Evolutionary conservation across 2,888 invertebrate genomes (phyloP).

Genomic region (Leptinotarsa juncta): DNA sequence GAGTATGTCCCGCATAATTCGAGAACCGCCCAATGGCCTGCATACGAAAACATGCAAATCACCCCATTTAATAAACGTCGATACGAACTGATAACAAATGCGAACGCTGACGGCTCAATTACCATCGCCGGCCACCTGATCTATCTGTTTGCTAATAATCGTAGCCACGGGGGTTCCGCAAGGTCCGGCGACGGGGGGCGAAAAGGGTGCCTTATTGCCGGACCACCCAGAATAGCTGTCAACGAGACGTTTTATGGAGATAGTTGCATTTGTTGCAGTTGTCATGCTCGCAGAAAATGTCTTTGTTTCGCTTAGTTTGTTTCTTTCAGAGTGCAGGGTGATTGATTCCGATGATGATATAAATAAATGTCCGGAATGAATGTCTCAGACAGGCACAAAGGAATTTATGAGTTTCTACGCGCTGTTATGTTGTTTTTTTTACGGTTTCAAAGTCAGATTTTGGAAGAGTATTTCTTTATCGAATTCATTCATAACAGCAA

Average conservation of each 20-base stretch:
- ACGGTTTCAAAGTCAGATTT: not conserved
- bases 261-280: slow-evolving; percentile 44
- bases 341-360: slow-evolving; percentile 10
- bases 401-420: not conserved
- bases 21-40: not conserved
- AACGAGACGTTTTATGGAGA: slow-evolving; percentile 41
- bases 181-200: slow-evolving; percentile 37
- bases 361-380: not conserved
- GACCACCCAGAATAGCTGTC: slow-evolving; percentile 50
- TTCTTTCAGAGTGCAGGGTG: not conserved
- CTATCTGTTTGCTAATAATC: slow-evolving; percentile 49
- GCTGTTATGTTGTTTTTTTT: not conserved
- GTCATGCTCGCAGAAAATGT: slow-evolving; percentile 30
- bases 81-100: slow-evolving; percentile 48
- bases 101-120: slow-evolving; percentile 53
- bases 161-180: slow-evolving; percentile 38
- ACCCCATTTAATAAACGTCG: slow-evolving; percentile 50
- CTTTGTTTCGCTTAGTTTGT: not conserved
- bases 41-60: slow-evolving; percentile 48
- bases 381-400: not conserved
- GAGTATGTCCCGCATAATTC: not conserved
- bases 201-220: slow-evolving; percentile 40
- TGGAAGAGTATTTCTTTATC: too few species aligned
- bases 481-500: too few species aligned
- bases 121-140: slow-evolving; percentile 45